Evolutionary conservation across 2,888 invertebrate species (phyloP).

Genomic region (Macrophya alboannulata): DNA sequence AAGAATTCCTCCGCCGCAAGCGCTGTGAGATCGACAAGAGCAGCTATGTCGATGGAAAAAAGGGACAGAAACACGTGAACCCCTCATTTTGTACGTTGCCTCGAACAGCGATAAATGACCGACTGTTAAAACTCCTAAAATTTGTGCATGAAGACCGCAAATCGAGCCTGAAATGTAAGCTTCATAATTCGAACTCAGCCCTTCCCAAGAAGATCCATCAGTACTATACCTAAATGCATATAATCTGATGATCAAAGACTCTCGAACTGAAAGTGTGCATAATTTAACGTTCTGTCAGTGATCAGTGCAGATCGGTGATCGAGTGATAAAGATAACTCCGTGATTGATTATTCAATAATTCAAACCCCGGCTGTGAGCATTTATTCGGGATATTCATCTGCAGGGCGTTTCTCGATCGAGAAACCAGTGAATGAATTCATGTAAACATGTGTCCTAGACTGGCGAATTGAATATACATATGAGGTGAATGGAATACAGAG

Average conservation of each 20-base stretch:
- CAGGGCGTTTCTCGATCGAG: not conserved
- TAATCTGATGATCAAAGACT: not conserved
- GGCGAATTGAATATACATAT: not conserved
- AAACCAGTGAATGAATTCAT: not conserved
- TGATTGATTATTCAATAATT: constrained; percentile 35
- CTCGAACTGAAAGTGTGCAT: not conserved
- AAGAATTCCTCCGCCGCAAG: not conserved
- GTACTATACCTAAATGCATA: not conserved
- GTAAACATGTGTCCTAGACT: not conserved
- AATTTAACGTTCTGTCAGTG: not conserved
- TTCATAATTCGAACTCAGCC: not conserved
- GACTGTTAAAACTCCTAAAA: not conserved
- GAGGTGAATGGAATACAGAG: not conserved
- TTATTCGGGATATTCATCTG: not conserved
- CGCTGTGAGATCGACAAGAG: not conserved
- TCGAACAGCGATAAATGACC: not conserved
- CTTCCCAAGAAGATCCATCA: not conserved
- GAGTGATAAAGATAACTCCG: constrained; percentile 27
- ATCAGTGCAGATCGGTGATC: constrained; percentile 30
- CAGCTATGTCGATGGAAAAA: not conserved
- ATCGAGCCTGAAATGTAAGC: not conserved
- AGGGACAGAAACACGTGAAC: not conserved
- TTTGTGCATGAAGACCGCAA: not conserved
- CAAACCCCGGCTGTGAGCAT: constrained; percentile 8
- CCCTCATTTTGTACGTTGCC: not conserved